Evolutionary conservation across 2,113 vertebrate genomes (phyloP).

Genomic region (Grammomys dolichurus): DNA sequence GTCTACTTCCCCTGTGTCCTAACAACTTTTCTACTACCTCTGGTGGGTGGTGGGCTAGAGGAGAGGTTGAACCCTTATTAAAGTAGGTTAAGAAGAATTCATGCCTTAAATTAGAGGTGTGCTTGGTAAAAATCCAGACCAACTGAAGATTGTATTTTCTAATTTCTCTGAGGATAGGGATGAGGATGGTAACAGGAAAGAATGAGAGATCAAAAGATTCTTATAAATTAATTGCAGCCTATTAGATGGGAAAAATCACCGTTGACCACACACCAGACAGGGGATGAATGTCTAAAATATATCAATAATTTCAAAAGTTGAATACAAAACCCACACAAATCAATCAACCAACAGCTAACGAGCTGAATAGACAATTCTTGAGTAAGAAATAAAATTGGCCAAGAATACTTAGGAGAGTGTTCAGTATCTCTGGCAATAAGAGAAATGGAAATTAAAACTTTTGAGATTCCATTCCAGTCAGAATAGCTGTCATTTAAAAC

Average conservation of each 20-base stretch:
- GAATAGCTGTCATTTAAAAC: not conserved
- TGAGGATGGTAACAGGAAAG: not conserved
- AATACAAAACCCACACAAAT: not conserved
- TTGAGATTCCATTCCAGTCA: not conserved
- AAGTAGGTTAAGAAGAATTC: too few relatives aligned
- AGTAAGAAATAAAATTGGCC: not conserved
- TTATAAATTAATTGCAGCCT: not conserved
- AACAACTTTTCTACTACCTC: too few relatives aligned
- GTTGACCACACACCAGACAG: not conserved
- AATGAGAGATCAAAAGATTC: not conserved
- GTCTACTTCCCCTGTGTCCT: too few relatives aligned
- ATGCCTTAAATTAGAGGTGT: not conserved
- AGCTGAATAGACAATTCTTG: not conserved
- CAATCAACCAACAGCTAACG: not conserved
- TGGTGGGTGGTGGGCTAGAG: too few relatives aligned
- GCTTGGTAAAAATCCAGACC: conserved; percentile 13
- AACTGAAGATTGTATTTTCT: not conserved
- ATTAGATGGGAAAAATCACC: not conserved
- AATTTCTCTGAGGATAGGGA: not conserved
- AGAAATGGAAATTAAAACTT: not conserved
- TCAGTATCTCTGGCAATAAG: too few relatives aligned
- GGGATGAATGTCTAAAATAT: not conserved
- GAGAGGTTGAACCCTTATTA: too few relatives aligned
- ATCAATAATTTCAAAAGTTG: not conserved
- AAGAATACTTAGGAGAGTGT: too few relatives aligned